Base-by-base conservation (phyloP, 2,113 vertebrate species). In the Colius striatus region DNA sequence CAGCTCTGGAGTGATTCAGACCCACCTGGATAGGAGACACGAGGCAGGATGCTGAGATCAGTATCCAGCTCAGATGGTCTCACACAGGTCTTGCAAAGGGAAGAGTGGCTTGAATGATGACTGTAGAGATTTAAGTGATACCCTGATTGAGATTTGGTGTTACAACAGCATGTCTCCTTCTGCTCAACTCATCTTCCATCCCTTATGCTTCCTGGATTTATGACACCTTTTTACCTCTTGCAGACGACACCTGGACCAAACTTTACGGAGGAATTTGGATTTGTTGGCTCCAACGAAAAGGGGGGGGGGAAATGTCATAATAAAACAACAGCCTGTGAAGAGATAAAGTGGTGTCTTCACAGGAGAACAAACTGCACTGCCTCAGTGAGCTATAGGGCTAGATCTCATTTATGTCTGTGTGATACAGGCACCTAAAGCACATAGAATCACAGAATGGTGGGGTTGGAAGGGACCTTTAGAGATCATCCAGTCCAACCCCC, bases 231-330 rank as follows among this genome's bases (percentile, higher is more conserved):
- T 54, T 41, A 87, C 27, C 19, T 36, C 13, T 70, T 71, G 34
- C 43, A 67, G 48, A 74, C 0, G 0, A 16, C 16, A 71, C 16
- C 36, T 73, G 71, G 51, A 43, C 54, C 74, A 95, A 74, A 76
- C 1, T 63, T 63, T 22, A 23, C 48, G 16, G 34, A 68, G 75
- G 47, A 89, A 83, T 66, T 88, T 51, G 34, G 29, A 45, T n/a
- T 62, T 83, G 63, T 58, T 79, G 57, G 60, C 72, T 77, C 57
- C 48, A 70, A 9, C n/a, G 65, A 36, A 71, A 70, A 74, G 8
- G 0, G 1, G 5, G 15, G 1, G 11, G 15, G 1, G 11, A 51
- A 51, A 54, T 34, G 7, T 41, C 47, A 26, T 30, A 51, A 73
- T 77, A 73, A 73, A 87, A 8, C 70, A 70, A 43, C 10, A 73